Evolutionary conservation across 2,797 vertebrate species (phyloP).

Genomic region (Mallotus villosus): DNA sequence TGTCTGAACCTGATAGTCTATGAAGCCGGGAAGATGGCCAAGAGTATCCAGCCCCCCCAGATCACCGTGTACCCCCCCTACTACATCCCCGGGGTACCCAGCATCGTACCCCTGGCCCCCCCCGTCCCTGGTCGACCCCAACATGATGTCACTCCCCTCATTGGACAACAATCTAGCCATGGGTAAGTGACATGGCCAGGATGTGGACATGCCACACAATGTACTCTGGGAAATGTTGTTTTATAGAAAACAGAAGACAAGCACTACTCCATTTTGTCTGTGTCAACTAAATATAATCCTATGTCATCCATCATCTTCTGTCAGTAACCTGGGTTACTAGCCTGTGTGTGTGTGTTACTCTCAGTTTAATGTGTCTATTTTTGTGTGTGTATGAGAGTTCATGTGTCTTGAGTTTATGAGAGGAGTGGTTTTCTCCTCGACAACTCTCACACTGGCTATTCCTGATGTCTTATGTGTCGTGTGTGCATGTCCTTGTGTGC

Average conservation of each 20-base stretch:
- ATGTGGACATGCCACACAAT: neutral
- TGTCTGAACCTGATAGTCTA: slow-evolving; percentile 79
- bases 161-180: slow-evolving; percentile 68
- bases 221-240: neutral
- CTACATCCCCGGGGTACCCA: slow-evolving; percentile 87
- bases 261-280: slow-evolving; percentile 5
- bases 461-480: slow-evolving; percentile 2
- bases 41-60: slow-evolving; percentile 78
- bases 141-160: slow-evolving; percentile 77
- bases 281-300: slow-evolving; percentile 41
- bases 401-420: slow-evolving; percentile 11
- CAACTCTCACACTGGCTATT: too few relatives aligned
- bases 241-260: neutral
- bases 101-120: slow-evolving; percentile 81
- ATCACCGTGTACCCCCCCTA: slow-evolving; percentile 86
- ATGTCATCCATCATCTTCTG: slow-evolving; percentile 23
- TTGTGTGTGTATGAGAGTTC: slow-evolving; percentile 15
- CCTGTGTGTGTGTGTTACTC: slow-evolving; percentile 17
- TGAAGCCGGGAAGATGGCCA: slow-evolving; percentile 91
- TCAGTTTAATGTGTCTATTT: neutral
- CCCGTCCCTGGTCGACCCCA: slow-evolving; percentile 80
- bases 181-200: slow-evolving; percentile 59
- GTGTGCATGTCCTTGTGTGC: slow-evolving; percentile 10
- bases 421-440: neutral
- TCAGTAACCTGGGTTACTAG: slow-evolving; percentile 33